Evolutionary conservation across 2,888 invertebrate genomes (phyloP), one percentile per base, ranked within the genome.

Genomic region (Meiosimyza platycephala): DNA sequence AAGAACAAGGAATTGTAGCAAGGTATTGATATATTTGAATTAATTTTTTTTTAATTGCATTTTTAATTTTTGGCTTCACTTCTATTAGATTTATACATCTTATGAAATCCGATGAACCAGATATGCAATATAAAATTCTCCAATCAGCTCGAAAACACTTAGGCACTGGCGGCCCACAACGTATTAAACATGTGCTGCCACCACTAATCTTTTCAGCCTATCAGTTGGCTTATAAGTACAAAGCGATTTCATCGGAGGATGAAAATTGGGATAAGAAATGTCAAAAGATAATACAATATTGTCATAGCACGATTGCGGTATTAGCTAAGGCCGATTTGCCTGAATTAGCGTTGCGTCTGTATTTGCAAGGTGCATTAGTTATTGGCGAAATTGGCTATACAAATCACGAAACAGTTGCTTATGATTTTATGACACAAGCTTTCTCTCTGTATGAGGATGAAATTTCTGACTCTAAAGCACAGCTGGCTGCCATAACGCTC

Each of bases 241-340:
- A 93, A 84, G 90, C 91, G 15, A 89, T 93, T 16, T 90, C 91
- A 74, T 92, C 94, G 12, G 91, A 95, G 92, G 98, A 99, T 85
- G 95, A 95, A 71, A 95, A 97, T 89, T 99, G 99, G 98, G 96
- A 98, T 87, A 98, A 97, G 87, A 99, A 99, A 85, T 97, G 98
- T 82, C 95, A 95, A 86, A 99, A 98, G 88, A 97, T 99, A 78
- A 96, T 99, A 89, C 96, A 98, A 88, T 99, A 98, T 86, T 98
- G 97, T 84, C 98, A 98, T 86, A 94, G 96, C 81, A 98, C 98
- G 0, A 96, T 99, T 81, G 94, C 93, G 33, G 95, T 95, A 73
- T 89, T 99, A 67, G 96, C 97, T 68, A 98, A 99, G 86, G 97
- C 97, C 0, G 99, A 99, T 84, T 88, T 97, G 60, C 95, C 98